These are phyloP conservation scores for Pseudolycoriella hygida DNA, from an alignment of 2,888 invertebrate genomes.

Conservation along the genomic window DNA sequence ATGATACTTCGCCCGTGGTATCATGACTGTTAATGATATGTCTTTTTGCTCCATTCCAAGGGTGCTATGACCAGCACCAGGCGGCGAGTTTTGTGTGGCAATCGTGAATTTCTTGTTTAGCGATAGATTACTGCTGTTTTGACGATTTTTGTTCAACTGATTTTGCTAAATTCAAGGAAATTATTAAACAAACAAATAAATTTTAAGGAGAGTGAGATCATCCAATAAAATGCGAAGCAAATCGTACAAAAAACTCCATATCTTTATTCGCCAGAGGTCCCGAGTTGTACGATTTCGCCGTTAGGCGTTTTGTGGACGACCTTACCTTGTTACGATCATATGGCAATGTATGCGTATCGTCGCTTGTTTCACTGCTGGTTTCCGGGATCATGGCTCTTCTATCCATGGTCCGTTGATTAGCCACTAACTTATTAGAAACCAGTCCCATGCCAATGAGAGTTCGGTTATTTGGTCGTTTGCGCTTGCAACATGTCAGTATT, in stretches of 20 bases:
- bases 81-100: background rate
- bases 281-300: too few relatives aligned
- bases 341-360: conserved; percentile 33
- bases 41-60: conserved; percentile 29
- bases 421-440: conserved; percentile 6
- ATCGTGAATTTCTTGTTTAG: background rate
- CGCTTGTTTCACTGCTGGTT: conserved; percentile 52
- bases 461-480: conserved; percentile 23
- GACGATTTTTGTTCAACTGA: background rate
- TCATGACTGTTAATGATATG: conserved; percentile 67
- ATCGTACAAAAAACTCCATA: too few relatives aligned
- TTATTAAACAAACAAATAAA: background rate
- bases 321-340: conserved; percentile 25
- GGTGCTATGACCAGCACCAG: background rate
- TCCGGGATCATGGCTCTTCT: conserved; percentile 53
- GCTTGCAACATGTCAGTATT: conserved; percentile 49
- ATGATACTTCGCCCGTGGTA: conserved; percentile 67
- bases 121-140: background rate
- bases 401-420: background rate
- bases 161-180: background rate
- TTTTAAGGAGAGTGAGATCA: too few relatives aligned
- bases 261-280: too few relatives aligned
- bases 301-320: background rate
- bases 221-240: too few relatives aligned
- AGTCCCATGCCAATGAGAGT: conserved; percentile 15